phyloP scores from a whole-genome alignment of 1,140 invertebrate species.

The Aphelenchoides fujianensis region DNA sequence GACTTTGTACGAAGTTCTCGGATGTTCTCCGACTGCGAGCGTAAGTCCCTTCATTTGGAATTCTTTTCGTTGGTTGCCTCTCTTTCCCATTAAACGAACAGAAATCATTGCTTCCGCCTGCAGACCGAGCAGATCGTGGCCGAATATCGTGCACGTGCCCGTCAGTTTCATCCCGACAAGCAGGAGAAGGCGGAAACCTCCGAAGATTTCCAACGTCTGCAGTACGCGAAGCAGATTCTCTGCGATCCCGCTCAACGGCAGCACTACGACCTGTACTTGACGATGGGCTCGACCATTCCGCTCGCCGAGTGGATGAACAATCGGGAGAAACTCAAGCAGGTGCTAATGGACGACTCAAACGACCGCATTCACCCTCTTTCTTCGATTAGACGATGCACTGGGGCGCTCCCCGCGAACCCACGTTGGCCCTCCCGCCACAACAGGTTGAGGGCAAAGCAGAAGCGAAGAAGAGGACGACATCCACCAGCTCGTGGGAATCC shows the following conservation, averaged over 20 bases:
- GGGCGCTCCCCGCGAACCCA: conserved; percentile 22
- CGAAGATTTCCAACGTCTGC: conserved; percentile 25
- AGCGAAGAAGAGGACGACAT: neutral
- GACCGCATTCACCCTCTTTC: neutral
- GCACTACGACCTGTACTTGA: conserved; percentile 33
- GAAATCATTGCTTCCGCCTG: conserved; percentile 4
- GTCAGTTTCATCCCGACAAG: conserved; percentile 34
- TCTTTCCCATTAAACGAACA: neutral
- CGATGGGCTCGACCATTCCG: conserved; percentile 27
- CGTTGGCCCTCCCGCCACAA: conserved; percentile 19
- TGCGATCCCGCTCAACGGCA: conserved; percentile 31
- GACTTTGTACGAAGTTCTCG: conserved; percentile 4
- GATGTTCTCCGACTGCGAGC: neutral
- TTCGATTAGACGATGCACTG: conserved; percentile 30
- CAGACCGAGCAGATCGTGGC: conserved; percentile 34
- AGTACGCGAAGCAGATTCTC: conserved; percentile 29
- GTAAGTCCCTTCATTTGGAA: too few relatives aligned
- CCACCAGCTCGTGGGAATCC: conserved; percentile 20
- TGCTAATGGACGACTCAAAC: conserved; percentile 16
- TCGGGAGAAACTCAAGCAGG: conserved; percentile 33
- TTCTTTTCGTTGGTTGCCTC: too few relatives aligned
- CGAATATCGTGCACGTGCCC: conserved; percentile 30
- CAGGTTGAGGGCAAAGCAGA: conserved; percentile 13
- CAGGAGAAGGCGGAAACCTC: conserved; percentile 7
- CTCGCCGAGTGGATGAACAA: conserved; percentile 35